Evolutionary conservation across 2,888 invertebrate genomes (phyloP), one percentile per base, ranked within the genome.

Genomic region (Archips crataeganus): DNA sequence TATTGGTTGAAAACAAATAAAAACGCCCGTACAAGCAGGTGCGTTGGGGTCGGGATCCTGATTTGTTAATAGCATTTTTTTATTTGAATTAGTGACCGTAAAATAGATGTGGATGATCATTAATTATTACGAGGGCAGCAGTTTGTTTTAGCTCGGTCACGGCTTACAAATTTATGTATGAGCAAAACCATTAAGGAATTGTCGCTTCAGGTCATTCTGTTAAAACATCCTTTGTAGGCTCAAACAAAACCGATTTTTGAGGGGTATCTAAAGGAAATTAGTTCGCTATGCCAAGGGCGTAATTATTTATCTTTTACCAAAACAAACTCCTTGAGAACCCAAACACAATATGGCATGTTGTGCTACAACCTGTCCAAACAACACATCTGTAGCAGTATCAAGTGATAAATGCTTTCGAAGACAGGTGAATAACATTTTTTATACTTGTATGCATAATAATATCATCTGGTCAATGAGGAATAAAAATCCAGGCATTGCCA

Each of bases 81-180:
- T 77, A 82, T 68, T 72, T 69, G 69, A 76, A 76, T 82, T 83
- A 84, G 82, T 85, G 87, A 88, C 92, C 93, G 90, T 94, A 90
- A 91, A 93, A 94, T 92, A 90, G 90, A 90, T 86, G 85, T 85
- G 88, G 88, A 86, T 83, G 87, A 88, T 90, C 92, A 92, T 93
- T 92, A 93, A 93, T 93, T 93, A 92, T 90, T 85, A 81, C 79
- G 74, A 84, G 84, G 85, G 81, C 84, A 85, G 86, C 90, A 90
- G 91, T 94, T 92, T 94, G 92, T 94, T 93, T 92, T 90, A 88
- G 86, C 86, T 86, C 85, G 88, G 90, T 92, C 91, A 90, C 86
- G 90, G 89, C 82, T 82, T 83, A 88, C 86, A 88, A 92, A 92
- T 91, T 92, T 92, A 91, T 91, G 88, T 92, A 90, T 89, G 88